phyloP scores from a whole-genome alignment of 2,797 vertebrate genomes.

The Sphaeramia orbicularis region DNA sequence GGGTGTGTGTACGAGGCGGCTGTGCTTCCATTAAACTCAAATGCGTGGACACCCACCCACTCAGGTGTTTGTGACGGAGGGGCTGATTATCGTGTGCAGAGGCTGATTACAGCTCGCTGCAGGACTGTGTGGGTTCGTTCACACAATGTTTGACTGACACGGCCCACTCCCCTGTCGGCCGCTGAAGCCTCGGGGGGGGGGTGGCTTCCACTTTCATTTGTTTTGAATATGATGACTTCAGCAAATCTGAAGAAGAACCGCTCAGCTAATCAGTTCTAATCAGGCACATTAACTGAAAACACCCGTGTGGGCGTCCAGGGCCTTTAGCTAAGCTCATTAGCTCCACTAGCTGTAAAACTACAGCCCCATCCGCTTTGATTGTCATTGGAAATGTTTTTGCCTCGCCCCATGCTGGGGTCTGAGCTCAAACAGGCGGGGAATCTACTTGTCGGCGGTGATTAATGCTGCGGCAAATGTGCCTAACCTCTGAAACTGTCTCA shows the following conservation, averaged over 20 bases:
- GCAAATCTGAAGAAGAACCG: neutral
- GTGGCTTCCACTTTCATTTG: neutral
- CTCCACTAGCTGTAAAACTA: neutral
- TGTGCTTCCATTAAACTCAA: neutral
- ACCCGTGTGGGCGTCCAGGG: conserved; percentile 6
- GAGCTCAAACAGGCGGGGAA: neutral
- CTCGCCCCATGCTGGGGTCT: neutral
- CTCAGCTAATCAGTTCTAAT: conserved; percentile 1
- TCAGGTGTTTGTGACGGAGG: conserved; percentile 3
- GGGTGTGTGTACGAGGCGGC: neutral
- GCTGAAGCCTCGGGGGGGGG: conserved; percentile 6
- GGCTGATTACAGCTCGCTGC: conserved; percentile 16
- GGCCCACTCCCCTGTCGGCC: neutral
- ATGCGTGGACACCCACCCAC: neutral
- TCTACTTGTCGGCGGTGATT: neutral
- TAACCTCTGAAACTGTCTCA: neutral
- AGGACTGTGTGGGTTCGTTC: neutral
- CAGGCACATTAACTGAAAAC: neutral
- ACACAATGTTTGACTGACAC: conserved; percentile 1
- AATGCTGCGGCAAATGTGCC: too few relatives aligned
- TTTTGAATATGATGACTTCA: neutral
- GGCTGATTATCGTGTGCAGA: conserved; percentile 25
- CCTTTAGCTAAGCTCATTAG: conserved; percentile 3
- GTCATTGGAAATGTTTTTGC: neutral
- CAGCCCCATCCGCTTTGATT: neutral